Base-by-base conservation (phyloP, 2,113 vertebrate genomes). In the Okapia johnstoni region DNA sequence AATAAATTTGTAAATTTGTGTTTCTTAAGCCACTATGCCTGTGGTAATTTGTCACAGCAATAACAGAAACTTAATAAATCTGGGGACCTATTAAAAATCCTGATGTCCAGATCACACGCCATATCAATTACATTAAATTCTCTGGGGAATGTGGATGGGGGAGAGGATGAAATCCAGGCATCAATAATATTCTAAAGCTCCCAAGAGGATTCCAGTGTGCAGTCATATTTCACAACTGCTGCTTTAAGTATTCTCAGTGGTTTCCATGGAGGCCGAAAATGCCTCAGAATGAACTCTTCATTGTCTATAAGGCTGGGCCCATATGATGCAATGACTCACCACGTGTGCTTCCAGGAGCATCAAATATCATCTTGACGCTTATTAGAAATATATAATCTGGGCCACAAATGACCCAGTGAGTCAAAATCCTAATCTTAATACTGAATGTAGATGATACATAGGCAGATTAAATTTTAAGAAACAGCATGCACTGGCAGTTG, bases 91-190 rank as follows among this genome's bases (percentile, higher is more conserved):
- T 90, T 61, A 43, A 89, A 94, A 57, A 26, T 52, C 19, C 25
- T 60, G 3, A 58, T 60, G 30, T 12, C 6, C 30, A 60, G 25
- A 2, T 60, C 43, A 54, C 1, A 91, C 0, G 2, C 17, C 16
- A 57, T 1, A 88, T 80, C 40, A 90, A 66, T 57, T 88, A 57
- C 17, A 85, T n/a, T 36, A 77, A 85, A 57, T 61, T 50, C 13
- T 26, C 7, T 23, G 15, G 40, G 16, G 40, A 2, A 3, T 1
- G 13, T 28, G 14, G 0, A 23, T 19, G 14, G 4, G 6, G 7
- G 0, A 43, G 5, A 28, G 17, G 23, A 21, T 46, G 33, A 85
- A 3, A 93, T 57, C n/a, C 10, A 73, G 28, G 9, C 73, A 81
- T 61, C 9, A 66, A 13, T 36, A 28, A 50, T 84, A 17, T 88